Base-by-base conservation (phyloP, 2,888 invertebrate species). In the Nysson spinosus region DNA sequence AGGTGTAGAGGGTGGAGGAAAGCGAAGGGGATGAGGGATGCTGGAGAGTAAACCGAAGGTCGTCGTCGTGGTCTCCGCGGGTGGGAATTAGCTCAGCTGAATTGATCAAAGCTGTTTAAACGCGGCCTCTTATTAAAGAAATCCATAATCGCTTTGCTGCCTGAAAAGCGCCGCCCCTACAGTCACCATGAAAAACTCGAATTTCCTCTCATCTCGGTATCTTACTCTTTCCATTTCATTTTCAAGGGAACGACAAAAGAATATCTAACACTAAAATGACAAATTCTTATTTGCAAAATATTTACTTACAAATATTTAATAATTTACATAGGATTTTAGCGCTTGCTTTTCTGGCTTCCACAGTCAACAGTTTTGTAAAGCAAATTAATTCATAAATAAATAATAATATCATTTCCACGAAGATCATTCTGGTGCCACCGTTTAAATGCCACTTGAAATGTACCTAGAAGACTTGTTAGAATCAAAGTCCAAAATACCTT, bases 41-140 rank as follows among this genome's bases (percentile, higher is more conserved):
- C 39, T 40, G 43, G 32, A 22, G 46, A 46, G 35, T 46, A 51
- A 61, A 49, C 26, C 16, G 7, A 39, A 30, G 60, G 57, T 49
- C 49, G 68, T 58, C 64, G 62, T 62, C 65, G 75, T 63, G 75
- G 76, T 73, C 76, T 75, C 80, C 70, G 71, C 81, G 77, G 79
- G 76, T 77, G 80, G 78, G 80, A 84, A 84, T 84, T 84, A 83
- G 81, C 82, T 69, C 65, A 73, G 74, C 69, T 76, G 78, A 83
- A 81, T 81, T 83, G 83, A 83, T 85, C 83, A 85, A 84, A 85
- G 84, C 84, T 82, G 83, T 84, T 85, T 82, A 83, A 76, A 82
- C 79, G 79, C 79, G 78, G 79, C 77, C 82, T 85, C 83, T 83
- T 82, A 83, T 85, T 85, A 83, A 84, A 85, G 81, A 84, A 83